A percentile compares a stretch with the other conserved stretches of the same genome.
These are phyloP conservation scores for Cisticola juncidis DNA, from an alignment of 2,113 vertebrate species.

Conservation along the genomic window DNA sequence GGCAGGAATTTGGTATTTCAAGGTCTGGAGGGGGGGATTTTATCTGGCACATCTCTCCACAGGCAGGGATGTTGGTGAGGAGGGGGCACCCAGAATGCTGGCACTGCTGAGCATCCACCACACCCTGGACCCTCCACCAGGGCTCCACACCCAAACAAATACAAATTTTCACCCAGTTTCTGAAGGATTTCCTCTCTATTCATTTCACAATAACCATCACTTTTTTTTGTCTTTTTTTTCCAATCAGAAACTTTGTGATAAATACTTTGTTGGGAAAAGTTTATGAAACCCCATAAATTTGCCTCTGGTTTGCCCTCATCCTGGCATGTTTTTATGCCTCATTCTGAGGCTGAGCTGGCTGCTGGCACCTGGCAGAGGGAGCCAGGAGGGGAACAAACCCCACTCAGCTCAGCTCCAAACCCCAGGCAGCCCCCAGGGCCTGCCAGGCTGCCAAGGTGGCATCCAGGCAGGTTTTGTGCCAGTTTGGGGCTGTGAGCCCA, in stretches of 20 bases:
- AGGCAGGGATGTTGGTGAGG: neutral
- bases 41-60: accelerated
- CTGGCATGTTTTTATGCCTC: accelerated
- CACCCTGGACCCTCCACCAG: accelerated
- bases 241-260: neutral
- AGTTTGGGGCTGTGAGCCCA: accelerated
- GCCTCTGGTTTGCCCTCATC: neutral
- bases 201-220: accelerated
- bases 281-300: accelerated
- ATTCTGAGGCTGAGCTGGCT: neutral
- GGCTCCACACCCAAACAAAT: accelerated
- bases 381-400: neutral
- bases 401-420: neutral
- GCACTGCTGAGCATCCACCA: neutral
- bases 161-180: neutral
- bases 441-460: neutral
- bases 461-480: neutral
- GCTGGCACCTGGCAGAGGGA: neutral
- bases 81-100: accelerated
- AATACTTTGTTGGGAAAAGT: neutral
- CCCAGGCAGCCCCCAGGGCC: neutral
- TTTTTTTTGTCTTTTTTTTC: neutral
- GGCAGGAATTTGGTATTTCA: neutral
- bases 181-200: neutral
- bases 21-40: neutral